Evolutionary conservation across 1,140 invertebrate genomes (phyloP), one percentile per base, ranked within the genome.

Genomic region (Adoxophyes honmai): DNA sequence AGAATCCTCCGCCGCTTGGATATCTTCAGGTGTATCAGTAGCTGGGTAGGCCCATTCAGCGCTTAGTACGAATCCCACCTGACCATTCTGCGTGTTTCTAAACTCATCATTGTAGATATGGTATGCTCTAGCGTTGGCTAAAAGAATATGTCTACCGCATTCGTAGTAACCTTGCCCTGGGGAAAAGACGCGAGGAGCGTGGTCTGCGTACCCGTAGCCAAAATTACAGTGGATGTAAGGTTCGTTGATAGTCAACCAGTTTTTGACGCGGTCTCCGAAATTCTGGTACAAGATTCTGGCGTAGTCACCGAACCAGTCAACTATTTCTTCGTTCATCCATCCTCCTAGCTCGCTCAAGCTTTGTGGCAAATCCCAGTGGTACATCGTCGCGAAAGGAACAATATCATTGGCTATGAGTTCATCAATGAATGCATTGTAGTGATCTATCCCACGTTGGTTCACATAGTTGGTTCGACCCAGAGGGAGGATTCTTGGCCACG

Each of bases 61-160:
- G 59, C 78, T 78, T 3, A 90, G 39, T 5, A 73, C 70, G 4
- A 91, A 84, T 33, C 89, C 89, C 39, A 89, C 61, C 54, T 77
- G 67, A 11, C 88, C 87, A 70, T 37, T 33, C 62, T 70, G 63
- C 16, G 38, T 9, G 4, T 11, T 38, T 34, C 14, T 53, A 71
- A 92, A 94, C 42, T 92, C 79, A 1, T 90, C 68, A 55, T 93
- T 80, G 66, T 94, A 94, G 54, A 94, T 80, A 62, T 90, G 89
- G 61, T 90, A 92, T 0, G 89, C 53, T 28, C 36, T 55, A 37
- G 14, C 42, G 39, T 21, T 44, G 59, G 66, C 11, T 18, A 72
- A 66, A 53, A 54, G 68, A 64, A 42, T 72, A 48, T 33, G 64
- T 60, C 4, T 18, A 64, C 1, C 42, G 21, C 11, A 48, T 58